Evolutionary conservation across 2,888 invertebrate genomes (phyloP), one percentile per base, ranked within the genome.

Genomic region (Oxytorus armatus): DNA sequence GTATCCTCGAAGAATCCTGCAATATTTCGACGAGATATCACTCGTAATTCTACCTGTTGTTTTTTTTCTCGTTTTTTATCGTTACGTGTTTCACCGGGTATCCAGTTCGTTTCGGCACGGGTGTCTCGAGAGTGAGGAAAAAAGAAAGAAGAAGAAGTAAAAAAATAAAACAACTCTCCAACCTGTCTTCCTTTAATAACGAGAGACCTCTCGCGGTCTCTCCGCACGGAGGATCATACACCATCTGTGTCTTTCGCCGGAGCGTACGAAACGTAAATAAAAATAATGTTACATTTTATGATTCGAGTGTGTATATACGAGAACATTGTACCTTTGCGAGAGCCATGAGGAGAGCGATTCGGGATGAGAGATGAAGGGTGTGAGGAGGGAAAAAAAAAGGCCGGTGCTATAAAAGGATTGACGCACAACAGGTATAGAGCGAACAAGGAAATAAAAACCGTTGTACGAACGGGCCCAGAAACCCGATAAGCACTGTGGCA

Each of bases 1-100:
- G n/a, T n/a, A n/a, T n/a, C 8, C 49, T 42, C 29, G 33, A 33
- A 42, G 47, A 42, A 69, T 57, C 68, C 69, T 51, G 21, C 51
- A 70, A 75, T 75, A 75, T 79, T 75, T 70, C 65, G 49, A 36
- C 44, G 39, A 44, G 36, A 44, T 70, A 79, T 42, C 33, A 42
- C 78, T 70, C 82, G 74, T 83, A 81, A 83, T 81, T 82, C 77
- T 79, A 77, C 63, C 23, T n/a, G n/a, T n/a, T n/a, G n/a, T n/a
- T n/a, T n/a, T n/a, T n/a, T n/a, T n/a, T n/a, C n/a, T n/a, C n/a
- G n/a, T n/a, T 51, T 63, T 83, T 85, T 84, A 82, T 83, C 81
- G 77, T 84, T 75, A 82, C 83, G 63, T 79, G 78, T 81, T 63
- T 81, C 63, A 47, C 25, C 39, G 57, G n/a, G 42, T 73, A 73